Conservation (phyloP, 1,140 invertebrate species). For the Ooceraea biroi region DNA sequence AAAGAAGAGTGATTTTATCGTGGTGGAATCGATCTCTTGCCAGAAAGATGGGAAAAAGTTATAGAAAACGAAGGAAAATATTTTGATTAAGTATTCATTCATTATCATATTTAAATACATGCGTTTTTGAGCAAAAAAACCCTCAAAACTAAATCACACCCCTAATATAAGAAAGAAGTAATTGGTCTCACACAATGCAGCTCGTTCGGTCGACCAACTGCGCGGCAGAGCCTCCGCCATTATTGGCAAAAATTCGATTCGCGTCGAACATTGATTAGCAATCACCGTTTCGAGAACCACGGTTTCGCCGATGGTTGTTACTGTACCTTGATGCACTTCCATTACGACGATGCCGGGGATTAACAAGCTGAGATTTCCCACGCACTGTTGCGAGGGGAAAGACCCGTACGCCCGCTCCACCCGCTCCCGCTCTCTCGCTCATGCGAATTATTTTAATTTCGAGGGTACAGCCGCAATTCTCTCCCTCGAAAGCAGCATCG, state of each 20-base stretch:
- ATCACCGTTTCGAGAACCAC: constrained; percentile 32
- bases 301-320: constrained; percentile 6
- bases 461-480: constrained; percentile 38
- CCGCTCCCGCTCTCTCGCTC: constrained; percentile 21
- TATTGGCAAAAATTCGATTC: constrained; percentile 33
- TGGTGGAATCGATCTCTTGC: too few species aligned
- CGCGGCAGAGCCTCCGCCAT: not conserved
- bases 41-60: too few species aligned
- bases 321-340: constrained; percentile 42
- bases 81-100: too few species aligned
- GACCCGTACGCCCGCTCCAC: not conserved
- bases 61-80: too few species aligned
- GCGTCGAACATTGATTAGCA: constrained; percentile 24
- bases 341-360: constrained; percentile 28
- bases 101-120: too few species aligned
- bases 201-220: constrained; percentile 9
- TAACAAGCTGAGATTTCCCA: constrained; percentile 57
- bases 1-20: too few species aligned
- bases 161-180: too few species aligned
- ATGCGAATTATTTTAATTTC: constrained; percentile 60
- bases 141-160: too few species aligned
- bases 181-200: not conserved
- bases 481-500: not conserved
- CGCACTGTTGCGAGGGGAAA: constrained; percentile 35
- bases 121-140: too few species aligned